These are phyloP conservation scores for Sus scrofa DNA, from an alignment of 2,113 vertebrate genomes.

Conservation along the genomic window T2T-Sscrofa CM000830.6:83817501-83818000, in stretches of 20 bases:
- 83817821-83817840: neutral
- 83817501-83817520: neutral
- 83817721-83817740: neutral
- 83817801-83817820: neutral
- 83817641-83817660: neutral
- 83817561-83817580: neutral
- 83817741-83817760: neutral
- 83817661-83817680: neutral
- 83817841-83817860: neutral
- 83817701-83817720: neutral
- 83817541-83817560: conserved; percentile 15
- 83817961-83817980: neutral
- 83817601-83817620: neutral
- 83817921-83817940: neutral
- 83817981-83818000: neutral
- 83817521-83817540: neutral
- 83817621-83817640: neutral
- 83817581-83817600: neutral
- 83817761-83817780: neutral
- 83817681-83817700: neutral
- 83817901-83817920: neutral
- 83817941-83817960: neutral
- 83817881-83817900: neutral
- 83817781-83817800: neutral
- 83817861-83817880: neutral